Conservation (phyloP, 2,113 vertebrate species). For the Clupea harengus region DNA sequence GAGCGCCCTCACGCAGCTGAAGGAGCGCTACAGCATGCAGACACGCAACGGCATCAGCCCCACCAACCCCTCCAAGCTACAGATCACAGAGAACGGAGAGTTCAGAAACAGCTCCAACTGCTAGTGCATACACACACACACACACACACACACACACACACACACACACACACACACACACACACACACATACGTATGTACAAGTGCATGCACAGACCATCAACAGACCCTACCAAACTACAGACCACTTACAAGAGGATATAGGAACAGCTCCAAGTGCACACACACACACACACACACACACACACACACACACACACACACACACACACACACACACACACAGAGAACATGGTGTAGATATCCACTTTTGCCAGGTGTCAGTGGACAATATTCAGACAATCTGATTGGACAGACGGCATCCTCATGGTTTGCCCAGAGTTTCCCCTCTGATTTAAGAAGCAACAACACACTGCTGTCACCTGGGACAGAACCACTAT, state of each 20-base stretch:
- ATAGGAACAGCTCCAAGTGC: slow-evolving; percentile 86
- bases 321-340: not conserved
- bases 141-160: slow-evolving; percentile 1
- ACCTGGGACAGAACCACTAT: not conserved
- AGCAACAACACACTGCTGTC: not conserved
- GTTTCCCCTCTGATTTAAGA: not conserved
- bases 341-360: not conserved
- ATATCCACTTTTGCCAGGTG: not conserved
- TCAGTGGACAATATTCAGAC: not conserved
- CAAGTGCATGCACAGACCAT: slow-evolving; percentile 91
- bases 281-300: slow-evolving; percentile 2
- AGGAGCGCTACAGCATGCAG: slow-evolving; percentile 99
- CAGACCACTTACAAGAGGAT: slow-evolving; percentile 99
- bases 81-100: slow-evolving; percentile 99
- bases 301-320: not conserved
- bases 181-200: slow-evolving; percentile 73
- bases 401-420: slow-evolving; percentile 2
- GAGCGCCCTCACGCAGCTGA: slow-evolving; percentile 96
- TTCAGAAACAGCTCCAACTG: slow-evolving; percentile 99
- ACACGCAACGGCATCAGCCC: slow-evolving; percentile 98
- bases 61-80: slow-evolving; percentile 98
- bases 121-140: slow-evolving; percentile 57
- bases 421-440: not conserved
- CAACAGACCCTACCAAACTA: slow-evolving; percentile 98
- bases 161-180: slow-evolving; percentile 5